Conservation (phyloP, 2,113 vertebrate genomes). For the Oryzias woworae region DNA sequence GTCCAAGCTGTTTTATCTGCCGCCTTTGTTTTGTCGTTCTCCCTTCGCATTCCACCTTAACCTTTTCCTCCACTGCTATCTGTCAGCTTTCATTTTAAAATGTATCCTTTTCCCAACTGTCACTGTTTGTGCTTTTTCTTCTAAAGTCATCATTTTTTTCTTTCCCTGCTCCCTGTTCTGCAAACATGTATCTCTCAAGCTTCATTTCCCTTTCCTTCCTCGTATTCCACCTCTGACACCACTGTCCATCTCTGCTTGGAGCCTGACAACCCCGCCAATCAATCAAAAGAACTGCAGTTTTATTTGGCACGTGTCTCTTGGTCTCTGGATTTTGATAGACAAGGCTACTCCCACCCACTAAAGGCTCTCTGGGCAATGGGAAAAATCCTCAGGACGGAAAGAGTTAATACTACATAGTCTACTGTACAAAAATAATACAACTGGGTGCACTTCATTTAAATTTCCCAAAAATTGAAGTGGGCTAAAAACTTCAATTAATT, state of each 20-base stretch:
- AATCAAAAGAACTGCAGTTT: constrained; percentile 54
- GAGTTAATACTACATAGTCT: constrained; percentile 36
- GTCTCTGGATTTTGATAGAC: constrained; percentile 59
- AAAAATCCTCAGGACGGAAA: constrained; percentile 39
- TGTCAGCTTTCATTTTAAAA: constrained; percentile 34
- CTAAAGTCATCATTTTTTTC: constrained; percentile 8
- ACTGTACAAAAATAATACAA: too few relatives aligned
- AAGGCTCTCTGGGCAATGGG: constrained; percentile 66
- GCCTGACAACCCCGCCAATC: constrained; percentile 57
- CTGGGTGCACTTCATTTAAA: too few relatives aligned
- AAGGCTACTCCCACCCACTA: constrained; percentile 26
- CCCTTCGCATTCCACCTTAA: constrained; percentile 8
- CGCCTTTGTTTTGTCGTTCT: constrained; percentile 10
- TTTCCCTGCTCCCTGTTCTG: neutral
- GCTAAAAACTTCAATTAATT: too few relatives aligned
- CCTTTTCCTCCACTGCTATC: constrained; percentile 9
- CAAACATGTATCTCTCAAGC: constrained; percentile 6
- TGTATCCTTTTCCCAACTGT: constrained; percentile 2
- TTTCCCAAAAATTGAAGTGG: too few relatives aligned
- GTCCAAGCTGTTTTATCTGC: constrained; percentile 26
- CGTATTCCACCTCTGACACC: constrained; percentile 33
- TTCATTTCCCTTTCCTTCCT: neutral
- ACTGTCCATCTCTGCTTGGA: constrained; percentile 26
- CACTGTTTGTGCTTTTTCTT: constrained; percentile 13
- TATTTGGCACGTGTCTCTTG: constrained; percentile 61